phyloP scores from a whole-genome alignment of 2,888 invertebrate genomes.

The Polietes domitor region DNA sequence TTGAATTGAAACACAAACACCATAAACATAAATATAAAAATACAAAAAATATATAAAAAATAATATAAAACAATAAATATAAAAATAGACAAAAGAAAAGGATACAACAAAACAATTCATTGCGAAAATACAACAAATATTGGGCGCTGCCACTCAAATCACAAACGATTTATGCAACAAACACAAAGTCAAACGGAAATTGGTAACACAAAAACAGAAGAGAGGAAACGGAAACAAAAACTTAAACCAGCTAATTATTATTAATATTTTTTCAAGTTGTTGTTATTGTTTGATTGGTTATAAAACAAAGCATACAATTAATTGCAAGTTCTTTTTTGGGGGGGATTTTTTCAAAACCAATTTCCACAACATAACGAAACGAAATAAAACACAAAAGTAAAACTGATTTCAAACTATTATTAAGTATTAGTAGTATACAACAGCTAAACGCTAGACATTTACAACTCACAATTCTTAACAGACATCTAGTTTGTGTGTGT shows the following conservation, averaged over 20 bases:
- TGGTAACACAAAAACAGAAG: neutral
- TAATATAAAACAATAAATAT: constrained; percentile 68
- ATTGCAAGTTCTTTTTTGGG: constrained; percentile 58
- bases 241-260: constrained; percentile 17
- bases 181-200: neutral
- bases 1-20: too few relatives aligned
- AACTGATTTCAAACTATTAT: constrained; percentile 62
- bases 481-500: neutral
- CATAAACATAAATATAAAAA: constrained; percentile 42
- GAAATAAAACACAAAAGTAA: constrained; percentile 58
- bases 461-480: constrained; percentile 30
- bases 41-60: constrained; percentile 44
- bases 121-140: constrained; percentile 17
- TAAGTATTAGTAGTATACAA: constrained; percentile 33
- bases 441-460: constrained; percentile 16
- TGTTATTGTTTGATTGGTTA: constrained; percentile 10
- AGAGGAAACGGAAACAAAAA: neutral
- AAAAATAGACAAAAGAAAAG: constrained; percentile 34
- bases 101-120: constrained; percentile 65
- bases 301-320: constrained; percentile 66
- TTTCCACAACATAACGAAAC: constrained; percentile 19
- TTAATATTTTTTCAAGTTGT: neutral
- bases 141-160: constrained; percentile 16
- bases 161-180: neutral
- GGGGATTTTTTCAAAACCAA: too few relatives aligned